phyloP scores from a whole-genome alignment of 2,113 vertebrate genomes.

The Serinus canaria region DNA sequence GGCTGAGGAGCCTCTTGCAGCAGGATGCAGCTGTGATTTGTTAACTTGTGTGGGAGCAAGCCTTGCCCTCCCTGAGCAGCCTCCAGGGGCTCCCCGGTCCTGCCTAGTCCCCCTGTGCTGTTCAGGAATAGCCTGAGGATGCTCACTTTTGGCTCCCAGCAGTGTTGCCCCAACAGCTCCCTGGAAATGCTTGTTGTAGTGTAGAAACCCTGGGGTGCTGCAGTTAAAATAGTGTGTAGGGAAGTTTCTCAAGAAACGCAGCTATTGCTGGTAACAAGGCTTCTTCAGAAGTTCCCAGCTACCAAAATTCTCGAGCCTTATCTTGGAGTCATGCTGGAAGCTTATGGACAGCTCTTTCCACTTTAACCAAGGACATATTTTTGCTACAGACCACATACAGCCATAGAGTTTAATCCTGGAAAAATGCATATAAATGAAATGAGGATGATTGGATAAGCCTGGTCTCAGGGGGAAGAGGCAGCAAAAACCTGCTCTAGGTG shows the following conservation, averaged over 20 bases:
- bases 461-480: accelerated
- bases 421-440: not conserved
- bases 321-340: not conserved
- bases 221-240: accelerated
- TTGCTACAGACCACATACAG: accelerated
- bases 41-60: not conserved
- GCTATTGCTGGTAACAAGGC: not conserved
- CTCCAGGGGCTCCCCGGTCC: accelerated
- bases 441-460: not conserved
- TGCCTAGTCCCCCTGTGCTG: not conserved
- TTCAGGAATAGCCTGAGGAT: not conserved
- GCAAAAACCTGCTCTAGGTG: not conserved
- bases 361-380: accelerated
- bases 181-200: not conserved
- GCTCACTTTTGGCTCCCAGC: not conserved
- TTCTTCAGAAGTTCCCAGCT: not conserved
- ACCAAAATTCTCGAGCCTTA: not conserved
- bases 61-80: not conserved
- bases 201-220: not conserved
- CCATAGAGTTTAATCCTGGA: not conserved
- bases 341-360: not conserved
- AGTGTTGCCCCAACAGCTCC: not conserved
- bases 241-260: not conserved
- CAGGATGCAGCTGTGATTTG: not conserved
- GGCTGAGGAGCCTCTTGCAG: not conserved